These are phyloP conservation scores for Rhogogaster chlorosoma DNA, from an alignment of 2,888 invertebrate genomes.

Conservation along the genomic window DNA sequence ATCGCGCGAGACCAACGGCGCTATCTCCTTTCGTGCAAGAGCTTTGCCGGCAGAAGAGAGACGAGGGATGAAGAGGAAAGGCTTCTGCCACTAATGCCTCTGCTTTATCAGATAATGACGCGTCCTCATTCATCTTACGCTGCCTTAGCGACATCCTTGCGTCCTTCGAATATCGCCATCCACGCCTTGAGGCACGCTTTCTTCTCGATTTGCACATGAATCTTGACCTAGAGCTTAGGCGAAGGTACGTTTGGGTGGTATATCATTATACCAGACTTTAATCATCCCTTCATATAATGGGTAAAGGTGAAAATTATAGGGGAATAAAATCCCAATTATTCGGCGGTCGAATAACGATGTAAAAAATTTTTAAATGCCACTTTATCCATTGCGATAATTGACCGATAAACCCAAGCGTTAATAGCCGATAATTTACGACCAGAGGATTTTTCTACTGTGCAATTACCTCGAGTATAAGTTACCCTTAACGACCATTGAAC, in stretches of 20 bases:
- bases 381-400: slow-evolving; percentile 41
- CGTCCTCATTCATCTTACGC: slow-evolving; percentile 43
- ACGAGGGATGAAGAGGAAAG: slow-evolving; percentile 36
- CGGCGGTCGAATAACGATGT: background rate
- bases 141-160: slow-evolving; percentile 41
- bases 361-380: background rate
- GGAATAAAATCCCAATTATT: background rate
- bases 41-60: slow-evolving; percentile 20
- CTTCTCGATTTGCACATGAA: slow-evolving; percentile 5
- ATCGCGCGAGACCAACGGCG: slow-evolving; percentile 38
- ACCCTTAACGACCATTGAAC: slow-evolving; percentile 59
- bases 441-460: slow-evolving; percentile 55
- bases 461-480: slow-evolving; percentile 58
- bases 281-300: background rate
- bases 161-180: background rate
- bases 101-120: slow-evolving; percentile 51
- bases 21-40: slow-evolving; percentile 41
- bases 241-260: background rate
- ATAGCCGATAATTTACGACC: slow-evolving; percentile 5
- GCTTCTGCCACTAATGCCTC: slow-evolving; percentile 43
- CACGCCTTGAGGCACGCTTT: background rate
- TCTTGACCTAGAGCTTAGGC: background rate
- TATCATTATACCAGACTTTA: background rate
- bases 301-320: background rate
- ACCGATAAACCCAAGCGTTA: slow-evolving; percentile 7